Evolutionary conservation across 2,888 invertebrate species (phyloP).

Genomic region (Lepidochrysops patricia): DNA sequence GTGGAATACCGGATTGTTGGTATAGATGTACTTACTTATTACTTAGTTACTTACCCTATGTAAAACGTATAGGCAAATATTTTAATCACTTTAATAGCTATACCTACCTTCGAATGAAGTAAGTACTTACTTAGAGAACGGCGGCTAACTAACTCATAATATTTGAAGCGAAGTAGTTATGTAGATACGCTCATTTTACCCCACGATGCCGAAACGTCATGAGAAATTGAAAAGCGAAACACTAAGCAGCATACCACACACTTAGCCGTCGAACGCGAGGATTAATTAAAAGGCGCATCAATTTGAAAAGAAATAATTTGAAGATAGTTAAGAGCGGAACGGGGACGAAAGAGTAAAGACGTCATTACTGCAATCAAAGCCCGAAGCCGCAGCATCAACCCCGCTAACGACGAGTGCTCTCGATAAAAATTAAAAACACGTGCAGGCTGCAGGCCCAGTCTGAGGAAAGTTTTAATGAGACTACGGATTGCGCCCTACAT

Average conservation of each 20-base stretch:
- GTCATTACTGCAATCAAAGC: slow-evolving; percentile 75
- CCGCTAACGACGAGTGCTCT: slow-evolving; percentile 69
- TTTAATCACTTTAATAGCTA: no score
- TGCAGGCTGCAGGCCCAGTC: slow-evolving; percentile 70
- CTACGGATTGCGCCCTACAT: slow-evolving; percentile 50
- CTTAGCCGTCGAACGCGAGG: background rate
- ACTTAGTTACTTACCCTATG: no score
- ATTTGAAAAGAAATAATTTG: slow-evolving; percentile 61
- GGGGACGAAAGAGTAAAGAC: slow-evolving; percentile 47
- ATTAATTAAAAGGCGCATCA: slow-evolving; percentile 52
- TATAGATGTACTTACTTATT: no score
- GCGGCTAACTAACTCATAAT: no score
- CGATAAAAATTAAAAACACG: slow-evolving; percentile 76
- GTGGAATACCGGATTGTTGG: no score
- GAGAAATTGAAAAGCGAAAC: background rate
- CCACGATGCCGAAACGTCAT: background rate
- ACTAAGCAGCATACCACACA: background rate
- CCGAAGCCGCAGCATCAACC: slow-evolving; percentile 48
- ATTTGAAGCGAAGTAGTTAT: no score
- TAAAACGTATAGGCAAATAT: no score
- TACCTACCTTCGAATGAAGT: no score
- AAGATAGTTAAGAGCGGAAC: slow-evolving; percentile 55
- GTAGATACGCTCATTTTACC: no score
- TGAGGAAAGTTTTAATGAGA: slow-evolving; percentile 74
- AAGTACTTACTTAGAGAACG: no score